A percentile compares a stretch with the other conserved stretches of the same genome.
Evolutionary conservation across 2,888 invertebrate genomes (phyloP).

Genomic region (Palloptera scutellata): DNA sequence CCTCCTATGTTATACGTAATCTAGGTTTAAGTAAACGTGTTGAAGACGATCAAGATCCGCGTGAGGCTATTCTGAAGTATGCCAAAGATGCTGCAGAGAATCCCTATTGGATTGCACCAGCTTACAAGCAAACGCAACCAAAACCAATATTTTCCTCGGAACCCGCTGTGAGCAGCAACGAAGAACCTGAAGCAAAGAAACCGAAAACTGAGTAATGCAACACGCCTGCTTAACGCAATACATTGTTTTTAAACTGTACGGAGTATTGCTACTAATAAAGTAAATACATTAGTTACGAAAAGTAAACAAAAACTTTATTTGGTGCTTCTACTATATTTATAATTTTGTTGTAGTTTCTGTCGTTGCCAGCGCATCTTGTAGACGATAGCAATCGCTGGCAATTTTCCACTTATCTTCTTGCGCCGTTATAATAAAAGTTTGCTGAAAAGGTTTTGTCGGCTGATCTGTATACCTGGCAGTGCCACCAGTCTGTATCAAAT

Average conservation of each 20-base stretch:
- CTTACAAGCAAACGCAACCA: slow-evolving; percentile 90
- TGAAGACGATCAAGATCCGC: slow-evolving; percentile 91
- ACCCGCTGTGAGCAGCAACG: slow-evolving; percentile 14
- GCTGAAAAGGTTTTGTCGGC: slow-evolving; percentile 75
- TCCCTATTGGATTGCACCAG: slow-evolving; percentile 96
- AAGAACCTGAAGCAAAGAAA: slow-evolving; percentile 59
- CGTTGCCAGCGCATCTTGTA: slow-evolving; percentile 68
- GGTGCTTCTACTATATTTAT: not conserved
- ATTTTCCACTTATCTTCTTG: slow-evolving; percentile 94
- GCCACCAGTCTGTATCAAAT: slow-evolving; percentile 84
- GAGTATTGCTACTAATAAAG: not conserved
- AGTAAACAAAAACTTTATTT: slow-evolving; percentile 4
- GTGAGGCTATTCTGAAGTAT: slow-evolving; percentile 92
- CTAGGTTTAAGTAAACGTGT: slow-evolving; percentile 91
- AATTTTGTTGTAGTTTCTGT: slow-evolving; percentile 26
- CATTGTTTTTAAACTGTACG: not conserved
- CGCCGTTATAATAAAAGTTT: slow-evolving; percentile 87
- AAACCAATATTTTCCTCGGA: slow-evolving; percentile 75
- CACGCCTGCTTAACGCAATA: not conserved
- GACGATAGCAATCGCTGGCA: slow-evolving; percentile 85
- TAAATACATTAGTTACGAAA: not conserved
- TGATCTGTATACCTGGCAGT: slow-evolving; percentile 77
- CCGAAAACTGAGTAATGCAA: slow-evolving; percentile 51
- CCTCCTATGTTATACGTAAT: slow-evolving; percentile 95
- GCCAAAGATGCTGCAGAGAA: slow-evolving; percentile 96